Evolutionary conservation across 2,113 vertebrate genomes (phyloP), one percentile per base, ranked within the genome.

Genomic region (Gnathonemus longibarbis): DNA sequence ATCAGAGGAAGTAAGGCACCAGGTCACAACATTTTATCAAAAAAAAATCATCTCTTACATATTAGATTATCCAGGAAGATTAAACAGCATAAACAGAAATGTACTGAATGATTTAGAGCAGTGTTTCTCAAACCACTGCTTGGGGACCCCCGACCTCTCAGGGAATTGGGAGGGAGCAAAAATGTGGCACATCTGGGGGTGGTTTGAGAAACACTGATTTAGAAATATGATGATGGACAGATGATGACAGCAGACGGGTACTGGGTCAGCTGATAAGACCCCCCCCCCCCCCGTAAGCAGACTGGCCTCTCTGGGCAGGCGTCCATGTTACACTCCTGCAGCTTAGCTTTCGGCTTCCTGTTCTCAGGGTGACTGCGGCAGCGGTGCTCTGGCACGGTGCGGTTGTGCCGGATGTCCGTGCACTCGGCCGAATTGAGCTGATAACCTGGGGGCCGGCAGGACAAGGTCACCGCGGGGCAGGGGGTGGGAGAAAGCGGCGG

Each of bases 341-440:
- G 96, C 80, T 98, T 98, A 24, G 98, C 97, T 10, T 97, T 99
- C 15, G 98, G 98, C 87, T 98, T 98, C 90, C 96, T 97, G 89
- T 98, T 99, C 92, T 99, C 97, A 0, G 97, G 97, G 39, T 97
- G 97, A 92, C 96, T 97, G 85, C 96, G 96, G 31, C 98, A 99
- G 45, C 97, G 97, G 7, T 98, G 96, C 89, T 98, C 97, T 0
- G 97, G 95, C 35, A 97, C 95, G 0, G 95, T 96, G 15, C 96
- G 97, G 93, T 97, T 97, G 91, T 96, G 94, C 24, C 97, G 96
- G 90, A 97, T 95, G 91, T 99, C 98, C 92, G 95, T 85, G 0
- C 98, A 99, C 13, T 99, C 98, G 0, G 98, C 98, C 19, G 98
- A 99, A 91, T 97, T 99, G 10, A 99, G 96, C 95, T 99, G 98